These are phyloP conservation scores for Parnassius apollo DNA, from an alignment of 2,888 invertebrate species.

Conservation along the genomic window DNA sequence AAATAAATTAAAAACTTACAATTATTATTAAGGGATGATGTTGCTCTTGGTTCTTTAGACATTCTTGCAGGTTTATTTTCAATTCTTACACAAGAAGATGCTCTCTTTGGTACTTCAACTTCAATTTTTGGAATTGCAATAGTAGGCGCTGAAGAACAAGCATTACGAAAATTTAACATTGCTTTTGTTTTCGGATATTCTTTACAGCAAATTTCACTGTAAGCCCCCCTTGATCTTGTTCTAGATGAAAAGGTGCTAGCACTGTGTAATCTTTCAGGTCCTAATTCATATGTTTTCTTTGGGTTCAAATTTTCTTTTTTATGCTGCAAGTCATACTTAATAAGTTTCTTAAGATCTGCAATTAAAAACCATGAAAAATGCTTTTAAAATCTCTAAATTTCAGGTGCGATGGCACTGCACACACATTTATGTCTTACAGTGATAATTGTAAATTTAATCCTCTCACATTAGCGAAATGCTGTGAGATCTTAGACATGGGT, in stretches of 20 bases:
- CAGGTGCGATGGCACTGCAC: too few relatives aligned
- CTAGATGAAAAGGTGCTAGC: slow-evolving; percentile 74
- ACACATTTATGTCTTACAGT: too few relatives aligned
- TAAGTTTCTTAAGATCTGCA: slow-evolving; percentile 84
- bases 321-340: slow-evolving; percentile 82
- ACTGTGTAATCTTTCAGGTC: slow-evolving; percentile 69
- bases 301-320: slow-evolving; percentile 44
- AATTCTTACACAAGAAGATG: slow-evolving; percentile 63
- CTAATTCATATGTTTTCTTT: slow-evolving; percentile 34
- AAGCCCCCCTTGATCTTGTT: slow-evolving; percentile 52
- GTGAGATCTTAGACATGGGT: too few relatives aligned
- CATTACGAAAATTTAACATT: slow-evolving; percentile 39
- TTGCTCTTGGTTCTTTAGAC: slow-evolving; percentile 43
- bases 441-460: too few relatives aligned
- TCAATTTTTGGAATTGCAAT: slow-evolving; percentile 42
- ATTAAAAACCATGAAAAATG: slow-evolving; percentile 24
- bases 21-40: slow-evolving; percentile 49
- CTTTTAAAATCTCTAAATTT: too few relatives aligned
- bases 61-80: slow-evolving; percentile 51
- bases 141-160: slow-evolving; percentile 65
- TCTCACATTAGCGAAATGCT: too few relatives aligned
- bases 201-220: slow-evolving; percentile 47
- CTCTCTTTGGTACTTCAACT: slow-evolving; percentile 50
- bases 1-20: slow-evolving; percentile 47
- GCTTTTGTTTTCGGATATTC: slow-evolving; percentile 46